Evolutionary conservation across 2,888 invertebrate genomes (phyloP).

Genomic region (Macaria notata): DNA sequence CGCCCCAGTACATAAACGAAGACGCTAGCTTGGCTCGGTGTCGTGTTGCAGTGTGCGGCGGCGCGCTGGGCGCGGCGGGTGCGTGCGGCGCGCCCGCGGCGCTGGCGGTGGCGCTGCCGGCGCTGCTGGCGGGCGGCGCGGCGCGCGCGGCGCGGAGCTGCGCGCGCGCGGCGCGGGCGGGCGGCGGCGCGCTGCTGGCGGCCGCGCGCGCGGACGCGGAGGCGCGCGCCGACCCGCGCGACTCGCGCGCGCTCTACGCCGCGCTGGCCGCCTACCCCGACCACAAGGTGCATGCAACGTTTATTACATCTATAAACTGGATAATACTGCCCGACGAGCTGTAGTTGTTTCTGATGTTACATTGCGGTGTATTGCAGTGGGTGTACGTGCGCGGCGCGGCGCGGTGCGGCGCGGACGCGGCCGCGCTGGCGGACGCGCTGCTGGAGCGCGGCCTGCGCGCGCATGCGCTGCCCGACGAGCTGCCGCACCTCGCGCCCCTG

Average conservation of each 20-base stretch:
- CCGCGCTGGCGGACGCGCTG: constrained; percentile 88
- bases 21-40: no score
- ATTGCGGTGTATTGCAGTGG: constrained; percentile 36
- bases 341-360: no score
- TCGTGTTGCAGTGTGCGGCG: constrained; percentile 23
- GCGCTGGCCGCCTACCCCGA: constrained; percentile 77
- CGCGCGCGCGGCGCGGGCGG: constrained; percentile 22
- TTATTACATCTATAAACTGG: no score
- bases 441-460: constrained; percentile 88
- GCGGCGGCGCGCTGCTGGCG: constrained; percentile 36
- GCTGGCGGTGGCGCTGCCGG: constrained; percentile 41
- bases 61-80: constrained; percentile 29
- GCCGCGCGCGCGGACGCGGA: constrained; percentile 35
- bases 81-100: constrained; percentile 29
- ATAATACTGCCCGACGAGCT: no score
- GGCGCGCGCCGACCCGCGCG: constrained; percentile 35
- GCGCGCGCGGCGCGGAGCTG: constrained; percentile 24
- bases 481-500: constrained; percentile 49
- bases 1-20: constrained; percentile 26
- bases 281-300: constrained; percentile 39
- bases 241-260: constrained; percentile 45
- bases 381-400: constrained; percentile 57
- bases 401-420: constrained; percentile 75
- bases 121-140: constrained; percentile 35
- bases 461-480: constrained; percentile 89